Percentiles rank a stretch among this genome's conserved stretches.
These are phyloP conservation scores for Diglossa brunneiventris DNA, from an alignment of 2,113 vertebrate species.

Conservation along the genomic window DNA sequence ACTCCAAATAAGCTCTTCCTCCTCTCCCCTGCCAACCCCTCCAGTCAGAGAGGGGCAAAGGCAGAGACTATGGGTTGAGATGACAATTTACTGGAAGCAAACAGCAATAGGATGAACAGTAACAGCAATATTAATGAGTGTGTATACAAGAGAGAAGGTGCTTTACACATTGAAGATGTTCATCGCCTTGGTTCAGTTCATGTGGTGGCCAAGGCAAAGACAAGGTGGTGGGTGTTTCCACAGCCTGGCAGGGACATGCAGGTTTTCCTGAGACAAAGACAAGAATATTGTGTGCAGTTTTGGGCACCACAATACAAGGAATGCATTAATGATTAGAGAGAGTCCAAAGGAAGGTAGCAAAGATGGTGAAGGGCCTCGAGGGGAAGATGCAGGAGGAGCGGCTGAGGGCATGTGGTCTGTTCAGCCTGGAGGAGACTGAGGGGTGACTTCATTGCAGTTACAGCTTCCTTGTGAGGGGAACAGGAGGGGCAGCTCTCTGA, in stretches of 20 bases:
- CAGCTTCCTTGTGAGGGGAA: not conserved
- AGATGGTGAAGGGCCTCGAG: not conserved
- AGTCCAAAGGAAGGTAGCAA: not conserved
- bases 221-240: not conserved
- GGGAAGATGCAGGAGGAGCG: accelerated
- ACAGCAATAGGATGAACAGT: not conserved
- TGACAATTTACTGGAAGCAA: not conserved
- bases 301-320: not conserved
- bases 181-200: not conserved
- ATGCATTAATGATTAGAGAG: not conserved
- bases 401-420: not conserved
- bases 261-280: not conserved
- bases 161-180: not conserved
- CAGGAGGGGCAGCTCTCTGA: not conserved
- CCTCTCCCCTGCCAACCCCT: not conserved
- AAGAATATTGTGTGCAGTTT: not conserved
- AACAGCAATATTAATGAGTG: not conserved
- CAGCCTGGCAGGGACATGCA: not conserved
- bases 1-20: not conserved
- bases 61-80: not conserved
- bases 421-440: not conserved
- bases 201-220: not conserved
- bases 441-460: not conserved
- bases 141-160: not conserved
- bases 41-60: not conserved